Conservation (phyloP, 1,140 invertebrate genomes). For the Trichomalopsis sarcophagae region DNA sequence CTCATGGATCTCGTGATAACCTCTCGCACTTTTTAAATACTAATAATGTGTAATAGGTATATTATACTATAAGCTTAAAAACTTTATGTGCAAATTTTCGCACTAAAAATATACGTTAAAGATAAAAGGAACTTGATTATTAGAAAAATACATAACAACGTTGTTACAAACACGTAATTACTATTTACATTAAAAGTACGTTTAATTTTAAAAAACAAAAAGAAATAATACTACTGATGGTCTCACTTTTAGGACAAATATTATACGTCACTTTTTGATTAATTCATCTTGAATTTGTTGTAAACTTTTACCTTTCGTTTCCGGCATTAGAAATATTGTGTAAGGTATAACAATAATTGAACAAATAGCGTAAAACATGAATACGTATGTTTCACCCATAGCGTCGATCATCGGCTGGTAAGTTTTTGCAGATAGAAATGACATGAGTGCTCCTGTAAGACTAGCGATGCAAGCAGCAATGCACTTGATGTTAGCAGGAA, state of each 20-base stretch:
- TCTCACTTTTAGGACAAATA: neutral
- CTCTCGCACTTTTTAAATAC: no score
- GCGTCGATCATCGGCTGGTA: conserved; percentile 79
- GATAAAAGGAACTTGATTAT: no score
- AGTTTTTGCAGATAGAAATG: conserved; percentile 83
- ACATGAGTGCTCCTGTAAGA: conserved; percentile 81
- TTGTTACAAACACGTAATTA: no score
- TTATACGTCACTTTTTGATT: neutral
- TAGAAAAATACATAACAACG: no score
- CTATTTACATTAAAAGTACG: no score
- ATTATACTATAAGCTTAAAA: no score
- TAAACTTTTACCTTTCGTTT: conserved; percentile 88
- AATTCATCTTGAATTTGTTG: conserved; percentile 61
- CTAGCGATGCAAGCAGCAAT: conserved; percentile 81
- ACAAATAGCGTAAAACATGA: conserved; percentile 45
- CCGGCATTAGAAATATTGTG: conserved; percentile 80
- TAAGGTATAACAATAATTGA: conserved; percentile 78
- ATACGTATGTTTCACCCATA: conserved; percentile 69
- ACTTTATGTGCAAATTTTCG: no score
- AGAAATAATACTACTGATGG: neutral
- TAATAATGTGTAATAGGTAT: no score
- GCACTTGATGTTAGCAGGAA: conserved; percentile 81
- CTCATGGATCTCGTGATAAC: no score
- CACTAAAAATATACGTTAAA: no score
- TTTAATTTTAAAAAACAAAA: no score